phyloP scores from a whole-genome alignment of 1,140 invertebrate genomes.

The Brachionus koreanus region DNA sequence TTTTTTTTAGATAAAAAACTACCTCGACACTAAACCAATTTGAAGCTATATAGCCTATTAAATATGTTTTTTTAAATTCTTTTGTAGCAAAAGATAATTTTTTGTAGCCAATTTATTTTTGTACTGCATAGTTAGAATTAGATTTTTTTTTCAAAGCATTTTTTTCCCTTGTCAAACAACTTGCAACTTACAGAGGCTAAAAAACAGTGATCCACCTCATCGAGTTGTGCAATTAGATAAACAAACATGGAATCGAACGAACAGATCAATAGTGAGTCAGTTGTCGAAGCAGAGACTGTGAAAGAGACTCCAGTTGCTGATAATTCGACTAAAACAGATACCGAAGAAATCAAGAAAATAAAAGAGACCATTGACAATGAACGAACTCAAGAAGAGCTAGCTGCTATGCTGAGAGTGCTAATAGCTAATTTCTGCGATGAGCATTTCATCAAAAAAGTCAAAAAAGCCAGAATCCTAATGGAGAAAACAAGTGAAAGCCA shows the following conservation, averaged over 20 bases:
- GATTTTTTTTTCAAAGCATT: not conserved
- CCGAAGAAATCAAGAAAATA: not conserved
- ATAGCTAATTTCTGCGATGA: slow-evolving; percentile 39
- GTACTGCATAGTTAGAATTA: slow-evolving; percentile 1
- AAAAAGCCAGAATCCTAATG: slow-evolving; percentile 25
- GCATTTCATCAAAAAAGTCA: slow-evolving; percentile 20
- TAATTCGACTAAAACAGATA: not conserved
- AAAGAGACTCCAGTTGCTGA: not conserved
- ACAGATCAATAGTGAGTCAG: not conserved
- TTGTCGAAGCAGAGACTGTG: not conserved
- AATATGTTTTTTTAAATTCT: slow-evolving; percentile 18
- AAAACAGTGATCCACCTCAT: slow-evolving; percentile 24
- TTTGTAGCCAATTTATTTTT: slow-evolving; percentile 31
- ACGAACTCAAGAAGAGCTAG: slow-evolving; percentile 25
- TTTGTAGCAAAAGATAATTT: not conserved
- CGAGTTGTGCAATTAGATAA: not conserved
- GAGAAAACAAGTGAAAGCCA: not conserved
- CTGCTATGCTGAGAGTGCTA: slow-evolving; percentile 24
- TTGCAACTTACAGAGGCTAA: not conserved
- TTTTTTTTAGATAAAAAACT: slow-evolving; percentile 2
- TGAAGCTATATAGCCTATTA: not conserved
- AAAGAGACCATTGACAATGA: not conserved
- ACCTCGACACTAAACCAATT: not conserved
- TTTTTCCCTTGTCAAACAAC: not conserved
- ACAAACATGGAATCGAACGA: not conserved